Evolutionary conservation across 2,113 vertebrate genomes (phyloP), one percentile per base, ranked within the genome.

Genomic region (Sterrhoptilus dennistouni): DNA sequence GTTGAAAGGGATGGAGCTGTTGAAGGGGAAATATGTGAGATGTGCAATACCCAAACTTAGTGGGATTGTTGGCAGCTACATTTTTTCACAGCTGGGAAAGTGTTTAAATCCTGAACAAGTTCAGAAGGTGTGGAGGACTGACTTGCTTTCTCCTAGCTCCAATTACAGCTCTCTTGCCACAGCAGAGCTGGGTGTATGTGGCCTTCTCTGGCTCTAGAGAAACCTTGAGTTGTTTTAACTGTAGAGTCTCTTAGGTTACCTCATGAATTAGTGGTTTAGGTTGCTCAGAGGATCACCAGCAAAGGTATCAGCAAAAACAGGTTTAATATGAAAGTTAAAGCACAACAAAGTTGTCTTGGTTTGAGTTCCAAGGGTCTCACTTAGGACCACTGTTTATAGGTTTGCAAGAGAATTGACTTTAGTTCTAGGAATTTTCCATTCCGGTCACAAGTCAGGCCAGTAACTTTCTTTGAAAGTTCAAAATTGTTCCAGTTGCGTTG

Each of bases 1-100:
- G 72, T 79, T 87, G 75, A 92, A 96, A 83, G 65, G 81, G 63
- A 84, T 91, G 76, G 85, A 95, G 84, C 76, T 87, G 22, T 70
- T 90, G 56, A 59, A 86, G 78, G 49, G 36, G 50, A 82, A 95
- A 49, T 8, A 13, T 40, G 24, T 59, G 74, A 85, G 35, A 56
- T 23, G 20, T 68, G n/a, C 44, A 50, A 23, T 72, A 82, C 4
- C 25, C 1, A 0, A 38, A 82, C 28, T 82, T 63, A 60, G 28
- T 22, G 33, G 23, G 29, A 59, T 49, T 76, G 50, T 50, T 91
- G 57, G 40, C 28, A 78, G 42, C 42, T 65, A 69, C 5, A 24
- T 66, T 78, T 83, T 90, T 83, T 57, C 75, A 49, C 19, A 5
- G 1, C 14, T 93, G 59, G 45, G 79, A 85, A 69, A 76, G 4